Conservation (phyloP, 2,888 invertebrate species). For the Drosophila nigricruria region DNA sequence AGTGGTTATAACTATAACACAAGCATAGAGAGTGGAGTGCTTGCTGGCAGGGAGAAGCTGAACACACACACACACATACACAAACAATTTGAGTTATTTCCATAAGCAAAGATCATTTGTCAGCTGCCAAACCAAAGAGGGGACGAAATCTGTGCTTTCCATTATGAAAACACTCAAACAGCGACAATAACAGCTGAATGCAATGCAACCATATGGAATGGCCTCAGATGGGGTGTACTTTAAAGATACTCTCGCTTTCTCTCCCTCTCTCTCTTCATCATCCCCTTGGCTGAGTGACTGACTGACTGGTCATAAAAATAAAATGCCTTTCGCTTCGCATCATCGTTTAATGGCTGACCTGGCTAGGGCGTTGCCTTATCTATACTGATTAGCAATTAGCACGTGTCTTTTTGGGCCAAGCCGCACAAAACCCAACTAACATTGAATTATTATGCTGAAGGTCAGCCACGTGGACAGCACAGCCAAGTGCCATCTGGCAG, state of each 20-base stretch:
- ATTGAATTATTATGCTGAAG: constrained; percentile 77
- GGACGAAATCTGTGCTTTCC: constrained; percentile 52
- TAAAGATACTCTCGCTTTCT: constrained; percentile 16
- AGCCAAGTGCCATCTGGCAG: constrained; percentile 35
- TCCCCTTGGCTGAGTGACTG: background rate
- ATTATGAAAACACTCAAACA: constrained; percentile 51
- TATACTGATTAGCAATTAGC: constrained; percentile 76
- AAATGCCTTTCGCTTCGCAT: constrained; percentile 57
- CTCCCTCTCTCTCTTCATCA: background rate
- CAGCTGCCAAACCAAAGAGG: constrained; percentile 28
- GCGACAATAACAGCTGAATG: constrained; percentile 42
- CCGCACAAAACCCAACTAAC: constrained; percentile 40
- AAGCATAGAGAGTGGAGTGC: background rate
- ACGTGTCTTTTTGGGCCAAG: constrained; percentile 63
- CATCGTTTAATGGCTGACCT: constrained; percentile 52
- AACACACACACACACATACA: constrained; percentile 21
- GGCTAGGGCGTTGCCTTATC: constrained; percentile 56
- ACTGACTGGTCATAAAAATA: constrained; percentile 45
- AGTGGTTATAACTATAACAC: constrained; percentile 66
- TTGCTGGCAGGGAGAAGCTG: background rate
- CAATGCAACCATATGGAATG: constrained; percentile 21
- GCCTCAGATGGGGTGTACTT: constrained; percentile 13
- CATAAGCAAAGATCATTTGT: constrained; percentile 72
- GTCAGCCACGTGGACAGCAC: constrained; percentile 58
- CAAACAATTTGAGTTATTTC: constrained; percentile 53